A percentile compares a stretch with the other conserved stretches of the same genome.
phyloP scores from a whole-genome alignment of 2,888 invertebrate genomes.

The Latheticus oryzae region DNA sequence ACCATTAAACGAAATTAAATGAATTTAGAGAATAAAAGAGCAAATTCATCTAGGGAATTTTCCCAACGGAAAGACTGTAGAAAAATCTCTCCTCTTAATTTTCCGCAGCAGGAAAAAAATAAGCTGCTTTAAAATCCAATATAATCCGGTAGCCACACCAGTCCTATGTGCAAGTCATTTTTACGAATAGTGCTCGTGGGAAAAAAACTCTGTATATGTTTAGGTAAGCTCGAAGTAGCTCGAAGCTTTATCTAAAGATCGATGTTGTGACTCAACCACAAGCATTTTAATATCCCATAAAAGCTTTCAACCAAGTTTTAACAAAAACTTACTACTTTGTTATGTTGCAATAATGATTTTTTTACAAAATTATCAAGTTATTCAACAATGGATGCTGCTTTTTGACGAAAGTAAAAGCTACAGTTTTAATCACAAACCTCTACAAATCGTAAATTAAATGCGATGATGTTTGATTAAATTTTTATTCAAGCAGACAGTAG shows the following conservation, averaged over 20 bases:
- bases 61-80: neutral
- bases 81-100: conserved; percentile 7
- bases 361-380: conserved; percentile 18
- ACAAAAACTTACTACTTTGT: conserved; percentile 11
- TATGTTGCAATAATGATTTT: conserved; percentile 11
- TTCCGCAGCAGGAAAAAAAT: conserved; percentile 12
- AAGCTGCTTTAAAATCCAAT: conserved; percentile 29
- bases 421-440: neutral
- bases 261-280: neutral
- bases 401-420: too few relatives aligned
- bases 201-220: conserved; percentile 6
- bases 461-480: conserved; percentile 5
- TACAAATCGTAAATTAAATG: neutral
- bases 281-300: conserved; percentile 19
- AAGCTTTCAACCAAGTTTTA: conserved; percentile 14
- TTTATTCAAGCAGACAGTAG: too few relatives aligned
- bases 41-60: too few relatives aligned
- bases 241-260: conserved; percentile 5
- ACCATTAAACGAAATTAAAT: too few relatives aligned
- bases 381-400: neutral
- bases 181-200: conserved; percentile 9
- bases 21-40: too few relatives aligned
- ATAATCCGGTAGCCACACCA: conserved; percentile 14
- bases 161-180: conserved; percentile 21
- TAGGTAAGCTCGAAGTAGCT: neutral